A percentile compares a stretch with the other conserved stretches of the same genome.
Evolutionary conservation across 2,113 vertebrate genomes (phyloP).

Genomic region (Oreotrochilus melanogaster): DNA sequence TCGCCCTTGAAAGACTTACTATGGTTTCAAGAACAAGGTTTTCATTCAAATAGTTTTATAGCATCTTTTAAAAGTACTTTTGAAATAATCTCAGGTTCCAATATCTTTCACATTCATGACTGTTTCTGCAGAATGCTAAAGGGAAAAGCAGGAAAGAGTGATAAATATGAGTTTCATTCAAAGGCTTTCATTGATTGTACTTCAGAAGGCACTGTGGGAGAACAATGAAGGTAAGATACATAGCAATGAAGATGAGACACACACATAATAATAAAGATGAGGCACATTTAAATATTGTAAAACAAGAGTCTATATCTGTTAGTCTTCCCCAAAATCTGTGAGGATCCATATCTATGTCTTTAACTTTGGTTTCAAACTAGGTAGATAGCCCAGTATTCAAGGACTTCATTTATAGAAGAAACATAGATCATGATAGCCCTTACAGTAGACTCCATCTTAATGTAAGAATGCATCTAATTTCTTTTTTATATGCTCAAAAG

Average conservation of each 20-base stretch:
- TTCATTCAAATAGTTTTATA: neutral
- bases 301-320: neutral
- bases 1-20: neutral
- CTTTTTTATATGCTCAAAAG: constrained; percentile 80
- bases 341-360: neutral
- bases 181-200: neutral
- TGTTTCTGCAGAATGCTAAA: neutral
- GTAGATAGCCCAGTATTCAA: neutral
- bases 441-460: constrained; percentile 7
- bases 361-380: neutral
- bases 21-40: neutral
- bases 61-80: neutral
- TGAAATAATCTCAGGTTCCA: neutral
- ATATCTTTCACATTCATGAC: neutral
- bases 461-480: constrained; percentile 85
- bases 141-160: neutral
- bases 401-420: neutral
- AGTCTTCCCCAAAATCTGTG: neutral
- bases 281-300: constrained; percentile 21
- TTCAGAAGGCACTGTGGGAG: constrained; percentile 39
- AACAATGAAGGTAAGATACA: neutral
- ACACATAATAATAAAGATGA: neutral
- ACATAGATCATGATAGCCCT: neutral
- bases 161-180: neutral
- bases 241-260: constrained; percentile 28